These are phyloP conservation scores for Eulemur coronatus DNA, from an alignment of 2,797 vertebrate genomes.

Conservation along the genomic window DNA sequence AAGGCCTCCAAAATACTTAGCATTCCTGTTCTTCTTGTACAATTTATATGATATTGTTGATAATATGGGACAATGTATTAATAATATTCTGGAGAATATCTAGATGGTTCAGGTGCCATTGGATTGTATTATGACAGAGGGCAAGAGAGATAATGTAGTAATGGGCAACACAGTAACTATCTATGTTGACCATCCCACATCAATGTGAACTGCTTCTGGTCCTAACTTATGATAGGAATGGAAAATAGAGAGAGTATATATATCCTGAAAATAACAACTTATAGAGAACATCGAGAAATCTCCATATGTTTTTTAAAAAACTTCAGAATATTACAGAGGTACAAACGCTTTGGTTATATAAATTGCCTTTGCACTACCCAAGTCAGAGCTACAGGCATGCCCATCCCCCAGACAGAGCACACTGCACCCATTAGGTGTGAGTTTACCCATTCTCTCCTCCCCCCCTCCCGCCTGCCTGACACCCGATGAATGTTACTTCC, in stretches of 20 bases:
- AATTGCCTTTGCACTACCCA: too few species aligned
- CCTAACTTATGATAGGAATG: background rate
- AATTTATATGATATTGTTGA: background rate
- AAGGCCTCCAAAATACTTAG: background rate
- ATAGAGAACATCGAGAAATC: background rate
- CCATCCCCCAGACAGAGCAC: too few species aligned
- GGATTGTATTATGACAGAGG: background rate
- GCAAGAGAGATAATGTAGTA: background rate
- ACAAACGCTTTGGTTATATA: too few species aligned
- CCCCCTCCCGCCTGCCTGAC: too few species aligned
- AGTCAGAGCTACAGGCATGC: too few species aligned
- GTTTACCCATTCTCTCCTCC: too few species aligned
- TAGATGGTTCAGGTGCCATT: background rate
- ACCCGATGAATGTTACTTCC: too few species aligned
- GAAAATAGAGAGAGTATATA: background rate
- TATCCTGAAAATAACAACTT: background rate
- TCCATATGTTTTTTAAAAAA: too few species aligned
- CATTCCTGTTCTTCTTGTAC: background rate
- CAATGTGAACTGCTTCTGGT: background rate
- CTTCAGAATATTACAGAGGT: too few species aligned
- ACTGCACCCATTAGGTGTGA: too few species aligned
- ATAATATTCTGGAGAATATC: background rate
- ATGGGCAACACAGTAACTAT: background rate
- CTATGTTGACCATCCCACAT: background rate
- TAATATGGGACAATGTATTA: background rate